Conservation (phyloP, 1,140 invertebrate species). For the Drosophila truncata region DNA sequence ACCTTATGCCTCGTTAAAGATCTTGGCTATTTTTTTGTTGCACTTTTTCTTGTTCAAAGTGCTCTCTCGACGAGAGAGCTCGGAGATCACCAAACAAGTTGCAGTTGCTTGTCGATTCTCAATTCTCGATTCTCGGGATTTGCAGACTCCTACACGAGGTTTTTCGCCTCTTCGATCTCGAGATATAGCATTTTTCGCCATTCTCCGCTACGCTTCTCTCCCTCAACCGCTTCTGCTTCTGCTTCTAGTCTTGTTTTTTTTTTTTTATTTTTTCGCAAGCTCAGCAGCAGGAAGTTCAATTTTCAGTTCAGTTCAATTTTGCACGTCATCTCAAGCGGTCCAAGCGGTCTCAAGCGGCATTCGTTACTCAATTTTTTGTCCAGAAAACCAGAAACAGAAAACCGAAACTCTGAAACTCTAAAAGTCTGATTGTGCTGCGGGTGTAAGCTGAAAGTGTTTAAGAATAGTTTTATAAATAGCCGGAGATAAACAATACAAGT, state of each 20-base stretch:
- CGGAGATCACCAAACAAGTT: constrained; percentile 65
- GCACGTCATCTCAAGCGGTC: constrained; percentile 82
- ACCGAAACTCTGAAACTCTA: constrained; percentile 24
- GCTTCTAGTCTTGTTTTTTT: constrained; percentile 18
- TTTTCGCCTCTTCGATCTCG: constrained; percentile 46
- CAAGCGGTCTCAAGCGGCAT: constrained; percentile 53
- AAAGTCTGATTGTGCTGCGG: constrained; percentile 28
- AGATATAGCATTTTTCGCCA: constrained; percentile 43
- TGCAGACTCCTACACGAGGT: constrained; percentile 75
- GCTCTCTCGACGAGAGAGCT: constrained; percentile 38
- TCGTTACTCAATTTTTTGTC: constrained; percentile 33
- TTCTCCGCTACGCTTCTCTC: constrained; percentile 11
- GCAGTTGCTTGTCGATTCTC: constrained; percentile 54
- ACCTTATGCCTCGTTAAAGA: constrained; percentile 77
- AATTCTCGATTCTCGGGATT: constrained; percentile 44
- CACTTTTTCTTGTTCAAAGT: constrained; percentile 29
- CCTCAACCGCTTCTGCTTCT: constrained; percentile 10
- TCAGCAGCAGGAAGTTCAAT: constrained; percentile 74
- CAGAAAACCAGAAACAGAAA: constrained; percentile 27
- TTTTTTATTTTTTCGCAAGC: constrained; percentile 67
- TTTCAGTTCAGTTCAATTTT: constrained; percentile 82
- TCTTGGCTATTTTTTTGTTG: constrained; percentile 45
- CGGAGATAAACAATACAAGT: constrained; percentile 16
- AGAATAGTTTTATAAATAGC: constrained; percentile 35
- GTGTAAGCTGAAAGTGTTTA: constrained; percentile 36